A percentile compares a stretch with the other conserved stretches of the same genome.
These are phyloP conservation scores for Lasioglossum calceatum DNA, from an alignment of 2,888 invertebrate genomes.

Conservation along the genomic window DNA sequence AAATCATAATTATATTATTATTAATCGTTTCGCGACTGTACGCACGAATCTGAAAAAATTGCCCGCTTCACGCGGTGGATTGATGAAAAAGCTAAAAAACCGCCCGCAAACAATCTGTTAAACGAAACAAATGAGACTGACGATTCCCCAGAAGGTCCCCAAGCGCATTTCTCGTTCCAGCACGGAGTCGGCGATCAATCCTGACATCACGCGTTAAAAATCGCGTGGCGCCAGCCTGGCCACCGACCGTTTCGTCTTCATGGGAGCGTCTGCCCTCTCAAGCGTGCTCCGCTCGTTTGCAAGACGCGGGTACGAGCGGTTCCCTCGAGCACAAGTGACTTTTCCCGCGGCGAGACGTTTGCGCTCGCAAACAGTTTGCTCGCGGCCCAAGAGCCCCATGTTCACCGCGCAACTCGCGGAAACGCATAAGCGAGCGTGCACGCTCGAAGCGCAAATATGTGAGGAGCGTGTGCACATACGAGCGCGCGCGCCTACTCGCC, in stretches of 20 bases:
- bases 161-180: neutral
- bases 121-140: neutral
- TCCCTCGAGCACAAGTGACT: slow-evolving; percentile 8
- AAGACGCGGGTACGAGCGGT: neutral
- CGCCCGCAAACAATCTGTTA: no score
- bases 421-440: slow-evolving; percentile 26
- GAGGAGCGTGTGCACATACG: slow-evolving; percentile 21
- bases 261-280: neutral
- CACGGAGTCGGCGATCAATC: neutral
- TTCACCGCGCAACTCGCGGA: neutral
- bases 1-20: no score
- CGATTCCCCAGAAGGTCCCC: neutral
- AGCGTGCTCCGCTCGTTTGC: neutral
- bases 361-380: slow-evolving; percentile 32
- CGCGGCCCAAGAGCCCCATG: neutral
- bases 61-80: no score
- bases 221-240: slow-evolving; percentile 5
- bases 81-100: no score
- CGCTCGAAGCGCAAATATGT: slow-evolving; percentile 35
- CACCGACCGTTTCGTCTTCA: slow-evolving; percentile 11
- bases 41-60: no score
- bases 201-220: slow-evolving; percentile 3
- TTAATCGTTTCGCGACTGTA: no score
- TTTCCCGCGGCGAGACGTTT: slow-evolving; percentile 3
- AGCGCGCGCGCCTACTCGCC: neutral